Evolutionary conservation across 1,140 invertebrate genomes (phyloP), one percentile per base, ranked within the genome.

Genomic region (Anthonomus grandis): DNA sequence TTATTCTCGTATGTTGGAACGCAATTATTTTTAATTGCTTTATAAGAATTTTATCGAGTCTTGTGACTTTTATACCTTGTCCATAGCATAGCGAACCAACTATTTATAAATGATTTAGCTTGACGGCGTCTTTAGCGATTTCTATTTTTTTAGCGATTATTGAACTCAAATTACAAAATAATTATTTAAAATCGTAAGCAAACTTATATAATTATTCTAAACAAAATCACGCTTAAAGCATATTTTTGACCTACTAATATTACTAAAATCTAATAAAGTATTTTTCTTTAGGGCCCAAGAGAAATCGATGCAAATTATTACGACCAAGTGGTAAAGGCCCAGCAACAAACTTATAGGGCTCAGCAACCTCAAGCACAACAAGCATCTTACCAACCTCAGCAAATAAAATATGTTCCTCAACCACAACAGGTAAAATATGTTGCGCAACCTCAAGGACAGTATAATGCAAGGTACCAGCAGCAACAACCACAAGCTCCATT

Each of bases 361-460:
- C 21, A 19, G 12, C 19, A 19, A 17, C 9, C 38, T 17, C 42
- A 41, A n/a, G 18, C n/a, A 2, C 24, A 17, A 12, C 46, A 53
- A 19, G 5, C 6, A 4, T 23, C 15, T 2, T 53, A 53, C n/a
- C 50, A 36, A 21, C 38, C 50, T 27, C 51, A 54, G 10, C 48
- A 45, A 45, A 31, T 49, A 3, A 36, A 49, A 10, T 49, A 49
- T 31, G 47, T 31, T 10, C 25, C 23, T 17, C 25, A 19, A n/a
- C 47, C 23, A 17, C 47, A 54, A 19, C 48, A 50, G 39, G 51
- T 54, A 4, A 44, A 54, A 15, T 54, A 54, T 41, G 51, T 27
- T 10, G 6, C 52, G 10, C 52, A 45, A 21, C 41, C 52, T 45
- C 52, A 55, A 22, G 34, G 18, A 5, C 47, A 50, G 24, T 50